These are phyloP conservation scores for Sycophila sp. DNA, from an alignment of 1,140 invertebrate genomes.

Conservation along the genomic window DNA sequence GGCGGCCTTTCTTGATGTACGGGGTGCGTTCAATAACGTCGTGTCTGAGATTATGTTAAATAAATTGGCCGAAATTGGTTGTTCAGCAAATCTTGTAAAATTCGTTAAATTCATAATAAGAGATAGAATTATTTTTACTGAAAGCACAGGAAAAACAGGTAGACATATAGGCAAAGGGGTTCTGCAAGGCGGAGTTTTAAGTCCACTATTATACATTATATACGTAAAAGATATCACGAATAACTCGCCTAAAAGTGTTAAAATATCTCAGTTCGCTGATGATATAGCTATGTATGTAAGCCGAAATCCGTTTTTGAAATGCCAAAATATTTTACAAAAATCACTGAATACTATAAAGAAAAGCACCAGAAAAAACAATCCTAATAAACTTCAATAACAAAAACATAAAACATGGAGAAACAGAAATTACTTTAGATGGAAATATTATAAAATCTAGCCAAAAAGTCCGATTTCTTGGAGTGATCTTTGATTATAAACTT, in stretches of 20 bases:
- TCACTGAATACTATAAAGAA: neutral
- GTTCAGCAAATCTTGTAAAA: neutral
- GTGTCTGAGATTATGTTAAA: slow-evolving; percentile 4
- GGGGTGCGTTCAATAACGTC: slow-evolving; percentile 34
- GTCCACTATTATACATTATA: too few relatives aligned
- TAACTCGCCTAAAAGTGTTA: neutral
- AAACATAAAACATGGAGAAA: neutral
- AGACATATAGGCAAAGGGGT: neutral
- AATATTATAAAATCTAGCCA: too few relatives aligned
- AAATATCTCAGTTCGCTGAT: neutral
- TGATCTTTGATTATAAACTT: too few relatives aligned
- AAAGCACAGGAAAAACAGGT: neutral
- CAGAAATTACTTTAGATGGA: too few relatives aligned
- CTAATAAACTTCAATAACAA: neutral
- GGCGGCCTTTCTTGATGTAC: slow-evolving; percentile 25
- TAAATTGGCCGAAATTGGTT: neutral
- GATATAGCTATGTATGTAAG: neutral
- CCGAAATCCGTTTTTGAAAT: neutral
- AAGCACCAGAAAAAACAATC: neutral
- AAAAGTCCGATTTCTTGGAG: neutral
- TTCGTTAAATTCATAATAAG: slow-evolving; percentile 15
- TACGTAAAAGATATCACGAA: too few relatives aligned
- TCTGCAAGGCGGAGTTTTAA: neutral
- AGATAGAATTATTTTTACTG: neutral
- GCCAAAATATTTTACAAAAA: neutral